phyloP scores from a whole-genome alignment of 1,140 invertebrate genomes.

The Ruditapes philippinarum region DNA sequence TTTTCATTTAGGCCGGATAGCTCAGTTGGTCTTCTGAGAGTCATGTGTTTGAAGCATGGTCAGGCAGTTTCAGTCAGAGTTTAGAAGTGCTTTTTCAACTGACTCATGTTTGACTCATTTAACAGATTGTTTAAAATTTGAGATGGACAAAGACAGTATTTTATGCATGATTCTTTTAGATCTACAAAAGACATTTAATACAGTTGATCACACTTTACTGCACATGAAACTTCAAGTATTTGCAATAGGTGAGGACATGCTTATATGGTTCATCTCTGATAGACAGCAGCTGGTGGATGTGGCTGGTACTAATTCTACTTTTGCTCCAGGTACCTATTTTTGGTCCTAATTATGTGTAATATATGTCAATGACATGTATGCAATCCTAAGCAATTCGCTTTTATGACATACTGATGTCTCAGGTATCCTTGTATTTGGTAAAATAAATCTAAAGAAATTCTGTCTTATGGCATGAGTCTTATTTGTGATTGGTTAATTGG shows the following conservation, averaged over 20 bases:
- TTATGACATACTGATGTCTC: background rate
- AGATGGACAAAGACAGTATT: conserved; percentile 37
- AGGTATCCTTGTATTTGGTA: background rate
- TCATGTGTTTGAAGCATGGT: too few species aligned
- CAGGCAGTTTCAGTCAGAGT: too few species aligned
- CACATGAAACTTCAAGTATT: background rate
- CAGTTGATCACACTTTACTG: conserved; percentile 59
- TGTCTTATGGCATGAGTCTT: background rate
- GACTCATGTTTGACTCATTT: conserved; percentile 16
- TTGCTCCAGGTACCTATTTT: background rate
- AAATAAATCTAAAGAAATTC: background rate
- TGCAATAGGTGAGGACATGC: background rate
- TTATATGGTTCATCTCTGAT: conserved; percentile 18
- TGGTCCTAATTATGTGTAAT: background rate
- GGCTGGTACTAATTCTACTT: background rate
- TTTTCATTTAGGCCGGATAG: too few species aligned
- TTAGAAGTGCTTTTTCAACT: too few species aligned
- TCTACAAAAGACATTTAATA: conserved; percentile 41
- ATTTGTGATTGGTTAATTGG: conserved; percentile 29
- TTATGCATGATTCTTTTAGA: conserved; percentile 17
- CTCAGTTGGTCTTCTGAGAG: too few species aligned
- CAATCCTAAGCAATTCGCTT: background rate
- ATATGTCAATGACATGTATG: background rate
- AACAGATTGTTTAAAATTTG: background rate
- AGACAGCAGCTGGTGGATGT: conserved; percentile 36